A percentile compares a stretch with the other conserved stretches of the same genome.
Conservation (phyloP, 2,113 vertebrate genomes). For the Saguinus imperator region DNA sequence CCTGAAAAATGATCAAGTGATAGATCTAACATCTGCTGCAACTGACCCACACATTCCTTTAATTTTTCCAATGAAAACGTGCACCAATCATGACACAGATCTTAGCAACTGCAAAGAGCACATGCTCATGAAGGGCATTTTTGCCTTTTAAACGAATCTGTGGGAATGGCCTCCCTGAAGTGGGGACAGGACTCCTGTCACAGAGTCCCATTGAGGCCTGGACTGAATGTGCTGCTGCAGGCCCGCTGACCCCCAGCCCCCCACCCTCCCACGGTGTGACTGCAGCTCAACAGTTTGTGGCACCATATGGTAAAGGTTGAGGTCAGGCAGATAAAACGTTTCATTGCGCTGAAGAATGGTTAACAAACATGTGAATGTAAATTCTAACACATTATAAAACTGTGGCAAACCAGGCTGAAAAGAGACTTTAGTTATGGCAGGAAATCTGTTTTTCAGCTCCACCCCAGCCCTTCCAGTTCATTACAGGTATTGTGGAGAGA, state of each 20-base stretch:
- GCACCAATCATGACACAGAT: neutral
- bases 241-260: neutral
- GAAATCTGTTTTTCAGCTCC: conserved; percentile 88
- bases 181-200: neutral
- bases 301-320: conserved; percentile 95
- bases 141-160: conserved; percentile 27
- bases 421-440: conserved; percentile 78
- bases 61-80: conserved; percentile 35
- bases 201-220: neutral
- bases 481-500: conserved; percentile 90
- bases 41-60: neutral
- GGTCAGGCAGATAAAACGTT: conserved; percentile 96
- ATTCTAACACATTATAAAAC: conserved; percentile 93
- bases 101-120: neutral
- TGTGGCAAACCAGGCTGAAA: conserved; percentile 88
- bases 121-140: neutral
- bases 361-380: conserved; percentile 95
- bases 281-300: conserved; percentile 80
- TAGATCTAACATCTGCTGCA: conserved; percentile 7
- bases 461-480: conserved; percentile 90
- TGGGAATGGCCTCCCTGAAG: conserved; percentile 46
- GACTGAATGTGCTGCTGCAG: neutral
- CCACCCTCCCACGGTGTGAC: conserved; percentile 35
- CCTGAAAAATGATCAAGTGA: neutral
- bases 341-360: conserved; percentile 88